Conservation (phyloP, 2,113 vertebrate species). For the Sitta europaea region DNA sequence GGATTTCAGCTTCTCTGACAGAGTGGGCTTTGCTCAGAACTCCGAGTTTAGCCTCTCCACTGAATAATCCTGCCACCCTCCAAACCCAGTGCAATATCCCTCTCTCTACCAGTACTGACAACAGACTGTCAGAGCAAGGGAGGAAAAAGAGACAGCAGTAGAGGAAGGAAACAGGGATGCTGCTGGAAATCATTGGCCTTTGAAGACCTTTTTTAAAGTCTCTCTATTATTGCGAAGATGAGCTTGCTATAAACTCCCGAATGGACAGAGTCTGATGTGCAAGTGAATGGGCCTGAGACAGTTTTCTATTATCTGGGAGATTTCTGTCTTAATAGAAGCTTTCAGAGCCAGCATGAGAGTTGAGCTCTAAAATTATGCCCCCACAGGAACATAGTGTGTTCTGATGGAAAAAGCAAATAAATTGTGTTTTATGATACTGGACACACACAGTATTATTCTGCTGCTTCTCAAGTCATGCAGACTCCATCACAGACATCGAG, state of each 20-base stretch:
- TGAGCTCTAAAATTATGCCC: background rate
- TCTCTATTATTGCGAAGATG: conserved; percentile 23
- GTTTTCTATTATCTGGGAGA: conserved; percentile 43
- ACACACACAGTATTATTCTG: background rate
- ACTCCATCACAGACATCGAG: background rate
- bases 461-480: background rate
- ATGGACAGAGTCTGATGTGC: background rate
- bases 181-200: background rate
- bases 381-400: background rate
- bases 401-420: conserved; percentile 44
- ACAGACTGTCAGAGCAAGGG: background rate
- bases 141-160: background rate
- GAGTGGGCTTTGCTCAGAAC: background rate
- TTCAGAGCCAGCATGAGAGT: background rate
- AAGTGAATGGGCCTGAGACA: background rate
- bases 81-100: background rate
- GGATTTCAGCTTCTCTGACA: background rate
- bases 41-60: background rate
- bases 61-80: background rate
- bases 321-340: conserved; percentile 45
- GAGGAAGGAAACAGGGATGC: background rate
- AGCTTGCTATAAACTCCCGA: conserved; percentile 15
- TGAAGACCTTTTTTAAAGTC: background rate
- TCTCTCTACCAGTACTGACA: background rate
- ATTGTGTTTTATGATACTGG: conserved; percentile 28